phyloP scores from a whole-genome alignment of 1,140 invertebrate genomes.

The Ceratina japonica region DNA sequence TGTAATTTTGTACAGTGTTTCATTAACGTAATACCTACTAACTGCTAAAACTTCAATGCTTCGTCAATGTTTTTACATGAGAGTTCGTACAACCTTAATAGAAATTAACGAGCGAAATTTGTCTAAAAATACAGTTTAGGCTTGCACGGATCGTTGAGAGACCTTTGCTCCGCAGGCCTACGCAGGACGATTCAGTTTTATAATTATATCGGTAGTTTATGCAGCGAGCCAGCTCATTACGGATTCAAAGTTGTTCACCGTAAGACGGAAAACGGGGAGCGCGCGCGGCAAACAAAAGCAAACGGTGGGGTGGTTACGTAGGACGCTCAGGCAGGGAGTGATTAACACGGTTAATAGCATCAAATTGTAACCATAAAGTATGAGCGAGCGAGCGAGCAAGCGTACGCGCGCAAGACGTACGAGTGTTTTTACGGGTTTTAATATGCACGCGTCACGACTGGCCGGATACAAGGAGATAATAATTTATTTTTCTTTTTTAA shows the following conservation, averaged over 20 bases:
- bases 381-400: not conserved
- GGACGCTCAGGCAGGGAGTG: not conserved
- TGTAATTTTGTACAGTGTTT: no score
- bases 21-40: no score
- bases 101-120: no score
- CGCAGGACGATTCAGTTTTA: not conserved
- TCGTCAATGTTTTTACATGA: no score
- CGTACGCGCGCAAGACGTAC: not conserved
- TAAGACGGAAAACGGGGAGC: not conserved
- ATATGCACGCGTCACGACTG: not conserved
- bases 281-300: constrained; percentile 6
- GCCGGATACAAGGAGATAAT: constrained; percentile 12
- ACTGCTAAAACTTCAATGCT: no score
- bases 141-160: no score
- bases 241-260: not conserved
- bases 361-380: constrained; percentile 38
- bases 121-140: not conserved
- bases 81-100: no score
- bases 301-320: not conserved
- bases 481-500: constrained; percentile 5
- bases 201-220: constrained; percentile 14
- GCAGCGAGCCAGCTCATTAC: constrained; percentile 2
- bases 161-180: not conserved
- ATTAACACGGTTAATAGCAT: constrained; percentile 34
- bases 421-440: not conserved